Evolutionary conservation across 2,113 vertebrate genomes (phyloP).

Genomic region (Aldabrachelys gigantea): DNA sequence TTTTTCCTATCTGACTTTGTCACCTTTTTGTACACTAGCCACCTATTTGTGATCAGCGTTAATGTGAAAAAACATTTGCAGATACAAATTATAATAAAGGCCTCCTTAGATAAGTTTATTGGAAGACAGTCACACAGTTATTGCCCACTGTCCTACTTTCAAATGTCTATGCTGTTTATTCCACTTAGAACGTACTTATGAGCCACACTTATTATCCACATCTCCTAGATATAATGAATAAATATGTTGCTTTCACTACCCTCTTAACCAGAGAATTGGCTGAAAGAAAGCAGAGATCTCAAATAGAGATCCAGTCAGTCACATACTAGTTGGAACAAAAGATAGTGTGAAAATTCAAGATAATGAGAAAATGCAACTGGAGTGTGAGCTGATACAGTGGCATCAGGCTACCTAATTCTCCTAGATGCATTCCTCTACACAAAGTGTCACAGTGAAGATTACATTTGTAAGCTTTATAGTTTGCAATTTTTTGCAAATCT

Average conservation of each 20-base stretch:
- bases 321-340: conserved; percentile 38
- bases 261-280: conserved; percentile 40
- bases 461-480: conserved; percentile 12
- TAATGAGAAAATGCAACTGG: conserved; percentile 39
- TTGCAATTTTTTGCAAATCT: not conserved
- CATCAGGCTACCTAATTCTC: conserved; percentile 31
- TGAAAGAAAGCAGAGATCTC: conserved; percentile 38
- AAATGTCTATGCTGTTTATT: not conserved
- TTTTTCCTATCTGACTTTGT: not conserved
- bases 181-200: conserved; percentile 21
- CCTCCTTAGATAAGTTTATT: not conserved
- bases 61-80: not conserved
- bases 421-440: not conserved
- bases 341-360: conserved; percentile 25
- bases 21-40: accelerated
- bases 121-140: conserved; percentile 5
- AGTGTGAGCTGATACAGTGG: conserved; percentile 12
- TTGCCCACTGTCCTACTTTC: conserved; percentile 25
- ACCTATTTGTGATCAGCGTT: not conserved
- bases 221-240: conserved; percentile 42
- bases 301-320: conserved; percentile 41
- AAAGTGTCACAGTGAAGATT: conserved; percentile 31
- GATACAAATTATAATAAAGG: not conserved
- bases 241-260: conserved; percentile 26
- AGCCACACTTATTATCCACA: conserved; percentile 35